Conservation (phyloP, 2,113 vertebrate species). For the Ursus arctos region DNA sequence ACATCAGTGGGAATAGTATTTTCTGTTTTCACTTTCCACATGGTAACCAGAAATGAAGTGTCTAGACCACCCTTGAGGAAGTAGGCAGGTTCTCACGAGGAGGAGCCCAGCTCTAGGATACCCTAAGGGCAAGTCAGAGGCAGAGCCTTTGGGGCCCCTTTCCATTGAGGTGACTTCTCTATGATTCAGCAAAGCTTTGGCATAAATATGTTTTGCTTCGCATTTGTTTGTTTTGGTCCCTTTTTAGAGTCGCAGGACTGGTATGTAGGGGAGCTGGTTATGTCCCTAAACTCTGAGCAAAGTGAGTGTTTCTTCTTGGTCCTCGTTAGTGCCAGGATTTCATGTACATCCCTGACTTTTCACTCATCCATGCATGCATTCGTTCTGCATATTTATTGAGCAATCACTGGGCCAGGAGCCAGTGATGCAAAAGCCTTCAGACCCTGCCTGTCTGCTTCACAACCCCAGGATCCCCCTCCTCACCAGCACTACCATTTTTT, state of each 20-base stretch:
- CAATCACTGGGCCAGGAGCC: neutral
- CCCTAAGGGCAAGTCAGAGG: neutral
- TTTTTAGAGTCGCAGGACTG: neutral
- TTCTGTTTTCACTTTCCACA: neutral
- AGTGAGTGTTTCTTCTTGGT: neutral
- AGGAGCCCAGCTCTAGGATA: neutral
- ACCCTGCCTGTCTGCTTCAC: neutral
- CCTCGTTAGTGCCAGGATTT: neutral
- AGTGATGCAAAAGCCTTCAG: neutral
- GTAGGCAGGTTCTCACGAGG: neutral
- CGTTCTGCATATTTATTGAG: neutral
- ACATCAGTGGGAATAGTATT: neutral
- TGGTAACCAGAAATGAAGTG: neutral
- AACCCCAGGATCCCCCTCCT: neutral
- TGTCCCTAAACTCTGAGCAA: neutral
- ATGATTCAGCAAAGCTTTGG: neutral
- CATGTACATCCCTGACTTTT: neutral
- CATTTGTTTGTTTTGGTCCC: neutral
- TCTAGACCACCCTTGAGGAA: neutral
- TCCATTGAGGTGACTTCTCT: neutral
- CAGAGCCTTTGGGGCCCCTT: neutral
- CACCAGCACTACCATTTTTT: neutral
- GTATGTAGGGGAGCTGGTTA: neutral
- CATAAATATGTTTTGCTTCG: neutral
- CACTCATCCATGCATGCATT: neutral